Percentiles rank a stretch among this genome's conserved stretches.
These are phyloP conservation scores for Epinephelus cyanopodus DNA, from an alignment of 2,113 vertebrate species.

Conservation along the genomic window DNA sequence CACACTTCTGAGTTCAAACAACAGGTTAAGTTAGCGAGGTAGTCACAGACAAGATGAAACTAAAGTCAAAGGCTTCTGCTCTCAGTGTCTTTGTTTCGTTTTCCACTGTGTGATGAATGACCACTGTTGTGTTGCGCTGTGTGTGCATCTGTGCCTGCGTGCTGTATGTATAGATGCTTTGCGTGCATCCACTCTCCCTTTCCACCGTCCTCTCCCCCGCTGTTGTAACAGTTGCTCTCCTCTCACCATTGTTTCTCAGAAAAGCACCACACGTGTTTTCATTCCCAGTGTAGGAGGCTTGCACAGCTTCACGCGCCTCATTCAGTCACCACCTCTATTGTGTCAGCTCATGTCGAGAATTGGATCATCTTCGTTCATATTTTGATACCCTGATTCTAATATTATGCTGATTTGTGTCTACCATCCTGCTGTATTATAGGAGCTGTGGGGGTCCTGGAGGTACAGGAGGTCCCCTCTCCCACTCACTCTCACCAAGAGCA, in stretches of 20 bases:
- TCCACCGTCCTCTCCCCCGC: constrained; percentile 38
- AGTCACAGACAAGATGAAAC: constrained; percentile 25
- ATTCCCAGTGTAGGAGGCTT: constrained; percentile 58
- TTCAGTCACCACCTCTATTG: constrained; percentile 30
- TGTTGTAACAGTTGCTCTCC: constrained; percentile 66
- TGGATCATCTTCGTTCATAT: constrained; percentile 68
- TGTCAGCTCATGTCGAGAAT: constrained; percentile 14
- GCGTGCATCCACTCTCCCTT: constrained; percentile 46
- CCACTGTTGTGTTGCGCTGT: constrained; percentile 34
- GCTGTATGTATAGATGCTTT: constrained; percentile 43
- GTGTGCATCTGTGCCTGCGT: constrained; percentile 55
- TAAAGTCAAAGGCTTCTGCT: constrained; percentile 23
- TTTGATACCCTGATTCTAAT: constrained; percentile 50
- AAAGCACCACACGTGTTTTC: constrained; percentile 66
- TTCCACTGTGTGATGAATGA: constrained; percentile 64
- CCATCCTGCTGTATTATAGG: constrained; percentile 30
- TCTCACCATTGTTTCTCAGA: constrained; percentile 51
- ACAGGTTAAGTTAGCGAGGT: background rate
- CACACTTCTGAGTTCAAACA: constrained; percentile 10
- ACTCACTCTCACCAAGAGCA: constrained; percentile 78
- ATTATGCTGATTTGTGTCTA: constrained; percentile 55
- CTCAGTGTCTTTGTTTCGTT: constrained; percentile 49
- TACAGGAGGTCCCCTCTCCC: constrained; percentile 72
- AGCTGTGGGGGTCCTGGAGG: constrained; percentile 63
- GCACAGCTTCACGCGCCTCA: background rate